Base-by-base conservation (phyloP, 1,140 invertebrate genomes). In the Cydia strobilella region DNA sequence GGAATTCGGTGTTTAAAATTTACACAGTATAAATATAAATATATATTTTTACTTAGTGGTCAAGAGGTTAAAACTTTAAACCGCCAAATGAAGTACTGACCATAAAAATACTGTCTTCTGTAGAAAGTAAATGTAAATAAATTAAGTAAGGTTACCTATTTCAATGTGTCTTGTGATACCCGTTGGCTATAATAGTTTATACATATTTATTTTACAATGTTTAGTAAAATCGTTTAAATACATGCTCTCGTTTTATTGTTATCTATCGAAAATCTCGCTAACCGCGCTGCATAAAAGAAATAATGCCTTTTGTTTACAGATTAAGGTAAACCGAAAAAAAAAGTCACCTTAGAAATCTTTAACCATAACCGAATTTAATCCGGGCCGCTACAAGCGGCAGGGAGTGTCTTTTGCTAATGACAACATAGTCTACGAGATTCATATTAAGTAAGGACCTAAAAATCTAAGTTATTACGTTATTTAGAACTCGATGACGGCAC, bases 161-260 rank as follows among this genome's bases (percentile, higher is more conserved):
- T 59, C 51, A 59, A 59, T 59, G 18, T 59, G 54, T 59, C 23
- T 54, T 59, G 54, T 59, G 54, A 59, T 59, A 59, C 18, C 20
- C 54, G 54, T 59, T 59, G 54, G 54, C 54, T 59, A 59, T 59
- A 51, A 3, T 51, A 59, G 54, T 59, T 59, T 59, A 59, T 59
- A 59, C 51, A 59, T 59, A 59, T 59, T 20, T 23, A 59, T 59
- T 59, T 59, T 59, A 23, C 54, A 23, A 59, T 59, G 54, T 59
- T 59, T 59, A 59, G 9, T 59, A 59, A 59, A 59, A 23, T 23
- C 6, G 20, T 59, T 23, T 59, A 23, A 59, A 59, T 23, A 59
- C 54, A 23, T 59, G 51, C 2, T 23, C 9, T 59, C 6, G 54
- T 59, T 59, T 59, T 23, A 3, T 23, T 59, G 54, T 59, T 23